Evolutionary conservation across 2,888 invertebrate species (phyloP).

Genomic region (Chloroclysta siterata): DNA sequence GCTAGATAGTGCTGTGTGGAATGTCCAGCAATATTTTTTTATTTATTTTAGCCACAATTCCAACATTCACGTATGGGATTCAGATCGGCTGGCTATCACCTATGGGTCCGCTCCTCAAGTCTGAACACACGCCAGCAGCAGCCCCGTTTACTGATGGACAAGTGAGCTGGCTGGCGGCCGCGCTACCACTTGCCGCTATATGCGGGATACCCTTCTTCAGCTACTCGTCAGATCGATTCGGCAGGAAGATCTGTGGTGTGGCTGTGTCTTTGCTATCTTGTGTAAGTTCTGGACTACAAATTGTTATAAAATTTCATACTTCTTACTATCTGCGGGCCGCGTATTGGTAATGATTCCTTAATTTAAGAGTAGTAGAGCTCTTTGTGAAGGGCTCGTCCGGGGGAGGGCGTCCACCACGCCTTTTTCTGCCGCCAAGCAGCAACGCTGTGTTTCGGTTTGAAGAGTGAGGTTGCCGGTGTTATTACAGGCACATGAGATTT

Average conservation of each 20-base stretch:
- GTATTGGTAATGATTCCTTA: too few relatives aligned
- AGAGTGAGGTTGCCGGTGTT: too few relatives aligned
- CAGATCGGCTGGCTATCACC: constrained; percentile 83
- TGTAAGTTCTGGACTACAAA: constrained; percentile 57
- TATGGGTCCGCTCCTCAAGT: constrained; percentile 72
- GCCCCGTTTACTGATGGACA: constrained; percentile 62
- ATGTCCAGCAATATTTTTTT: too few relatives aligned
- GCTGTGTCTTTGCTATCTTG: constrained; percentile 79
- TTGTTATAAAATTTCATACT: too few relatives aligned
- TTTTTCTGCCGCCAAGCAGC: too few relatives aligned
- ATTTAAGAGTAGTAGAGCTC: too few relatives aligned
- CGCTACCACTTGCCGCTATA: constrained; percentile 79
- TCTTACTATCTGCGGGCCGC: too few relatives aligned
- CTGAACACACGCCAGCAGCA: constrained; percentile 56
- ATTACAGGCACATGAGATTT: too few relatives aligned
- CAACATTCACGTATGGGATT: constrained; percentile 79
- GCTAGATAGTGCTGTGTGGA: too few relatives aligned
- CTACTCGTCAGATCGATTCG: constrained; percentile 70
- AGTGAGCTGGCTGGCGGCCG: constrained; percentile 79
- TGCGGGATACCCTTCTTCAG: constrained; percentile 81
- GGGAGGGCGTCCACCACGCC: too few relatives aligned
- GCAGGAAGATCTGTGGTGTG: constrained; percentile 78
- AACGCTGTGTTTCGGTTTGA: too few relatives aligned
- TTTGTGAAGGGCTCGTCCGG: too few relatives aligned
- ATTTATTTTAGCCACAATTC: constrained; percentile 71